These are phyloP conservation scores for Drosophila mimica DNA, from an alignment of 2,888 invertebrate genomes.

Conservation along the genomic window DNA sequence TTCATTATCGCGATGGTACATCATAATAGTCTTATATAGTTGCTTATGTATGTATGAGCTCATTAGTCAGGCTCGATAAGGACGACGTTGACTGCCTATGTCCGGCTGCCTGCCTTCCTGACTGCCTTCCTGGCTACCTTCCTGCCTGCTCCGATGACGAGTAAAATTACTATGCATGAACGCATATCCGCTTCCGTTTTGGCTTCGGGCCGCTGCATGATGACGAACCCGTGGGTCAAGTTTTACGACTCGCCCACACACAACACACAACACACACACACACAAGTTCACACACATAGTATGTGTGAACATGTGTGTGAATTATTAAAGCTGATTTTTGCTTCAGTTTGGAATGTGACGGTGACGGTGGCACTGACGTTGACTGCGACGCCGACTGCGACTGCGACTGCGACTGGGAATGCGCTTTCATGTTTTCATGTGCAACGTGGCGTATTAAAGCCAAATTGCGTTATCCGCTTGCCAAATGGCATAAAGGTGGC, in stretches of 20 bases:
- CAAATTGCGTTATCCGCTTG: slow-evolving; percentile 75
- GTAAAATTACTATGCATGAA: slow-evolving; percentile 63
- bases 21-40: slow-evolving; percentile 33
- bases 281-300: slow-evolving; percentile 4
- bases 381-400: not conserved
- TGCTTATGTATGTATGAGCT: slow-evolving; percentile 21
- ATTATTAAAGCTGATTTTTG: slow-evolving; percentile 66
- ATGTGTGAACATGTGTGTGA: slow-evolving; percentile 31
- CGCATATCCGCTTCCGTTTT: slow-evolving; percentile 74
- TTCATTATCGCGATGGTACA: slow-evolving; percentile 27
- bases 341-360: slow-evolving; percentile 12
- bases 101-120: not conserved
- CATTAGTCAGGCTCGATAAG: slow-evolving; percentile 38
- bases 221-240: slow-evolving; percentile 34
- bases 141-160: slow-evolving; percentile 35
- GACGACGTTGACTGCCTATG: slow-evolving; percentile 15
- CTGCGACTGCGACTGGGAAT: slow-evolving; percentile 25
- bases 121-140: not conserved
- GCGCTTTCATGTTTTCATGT: slow-evolving; percentile 47
- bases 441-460: slow-evolving; percentile 68
- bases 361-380: not conserved
- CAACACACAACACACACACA: not conserved
- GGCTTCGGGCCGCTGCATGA: slow-evolving; percentile 18
- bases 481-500: slow-evolving; percentile 73
- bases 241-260: slow-evolving; percentile 18